phyloP scores from a whole-genome alignment of 1,140 invertebrate genomes.

The Reticulitermes speratus region DNA sequence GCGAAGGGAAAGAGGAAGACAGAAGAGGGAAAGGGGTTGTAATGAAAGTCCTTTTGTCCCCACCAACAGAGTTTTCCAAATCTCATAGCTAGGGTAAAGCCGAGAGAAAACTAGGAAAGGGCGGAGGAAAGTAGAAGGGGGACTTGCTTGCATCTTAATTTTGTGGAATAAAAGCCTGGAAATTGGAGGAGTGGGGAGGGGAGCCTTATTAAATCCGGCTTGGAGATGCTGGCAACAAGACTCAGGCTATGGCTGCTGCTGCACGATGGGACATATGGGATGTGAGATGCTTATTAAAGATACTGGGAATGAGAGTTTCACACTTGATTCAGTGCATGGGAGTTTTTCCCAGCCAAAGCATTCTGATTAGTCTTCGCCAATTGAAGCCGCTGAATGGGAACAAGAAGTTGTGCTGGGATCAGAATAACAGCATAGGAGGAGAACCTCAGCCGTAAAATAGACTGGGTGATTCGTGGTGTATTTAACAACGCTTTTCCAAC shows the following conservation, averaged over 20 bases:
- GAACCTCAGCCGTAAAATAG: too few species aligned
- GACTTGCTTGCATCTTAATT: conserved; percentile 33
- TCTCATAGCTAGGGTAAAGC: conserved; percentile 27
- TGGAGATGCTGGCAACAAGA: conserved; percentile 1
- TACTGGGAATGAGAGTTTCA: not conserved
- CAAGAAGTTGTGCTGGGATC: too few species aligned
- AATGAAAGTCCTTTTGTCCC: conserved; percentile 25
- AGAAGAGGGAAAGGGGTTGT: conserved; percentile 1
- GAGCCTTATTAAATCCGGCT: conserved; percentile 7
- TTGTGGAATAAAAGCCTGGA: conserved; percentile 30
- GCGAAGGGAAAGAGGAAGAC: conserved; percentile 1
- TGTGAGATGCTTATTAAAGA: not conserved
- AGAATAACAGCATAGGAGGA: too few species aligned
- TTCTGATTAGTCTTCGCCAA: too few species aligned
- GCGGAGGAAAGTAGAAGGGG: not conserved
- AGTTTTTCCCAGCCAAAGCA: too few species aligned
- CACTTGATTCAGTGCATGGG: too few species aligned
- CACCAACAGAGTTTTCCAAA: conserved; percentile 17
- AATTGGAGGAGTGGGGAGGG: conserved; percentile 18
- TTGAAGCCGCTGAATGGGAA: too few species aligned
- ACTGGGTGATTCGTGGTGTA: too few species aligned
- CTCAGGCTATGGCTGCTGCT: not conserved
- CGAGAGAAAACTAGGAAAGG: conserved; percentile 23
- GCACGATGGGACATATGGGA: not conserved
- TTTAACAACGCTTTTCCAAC: too few species aligned